phyloP scores from a whole-genome alignment of 2,888 invertebrate species.

The Rhagonycha lutea region DNA sequence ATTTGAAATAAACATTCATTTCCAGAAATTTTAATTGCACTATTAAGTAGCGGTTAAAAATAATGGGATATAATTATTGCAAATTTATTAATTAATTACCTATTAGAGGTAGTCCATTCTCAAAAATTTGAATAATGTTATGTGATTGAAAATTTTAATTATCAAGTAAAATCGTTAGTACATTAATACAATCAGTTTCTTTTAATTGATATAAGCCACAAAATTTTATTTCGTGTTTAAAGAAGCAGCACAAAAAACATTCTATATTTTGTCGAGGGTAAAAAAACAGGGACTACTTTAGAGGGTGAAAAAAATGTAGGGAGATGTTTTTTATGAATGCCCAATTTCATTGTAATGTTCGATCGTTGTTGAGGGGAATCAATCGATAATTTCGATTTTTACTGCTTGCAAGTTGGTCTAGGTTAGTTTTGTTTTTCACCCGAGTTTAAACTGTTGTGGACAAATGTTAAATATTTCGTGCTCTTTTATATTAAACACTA shows the following conservation, averaged over 20 bases:
- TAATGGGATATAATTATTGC: neutral
- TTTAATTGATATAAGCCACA: slow-evolving; percentile 20
- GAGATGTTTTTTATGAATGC: slow-evolving; percentile 54
- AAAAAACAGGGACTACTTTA: slow-evolving; percentile 50
- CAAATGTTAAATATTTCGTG: neutral
- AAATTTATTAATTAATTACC: neutral
- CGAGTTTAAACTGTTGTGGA: slow-evolving; percentile 30
- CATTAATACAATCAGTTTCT: neutral
- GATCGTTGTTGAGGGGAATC: slow-evolving; percentile 49
- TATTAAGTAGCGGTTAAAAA: neutral
- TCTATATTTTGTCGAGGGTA: slow-evolving; percentile 43
- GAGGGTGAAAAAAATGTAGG: slow-evolving; percentile 48
- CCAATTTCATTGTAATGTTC: slow-evolving; percentile 50
- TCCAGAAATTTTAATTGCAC: neutral
- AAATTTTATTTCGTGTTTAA: slow-evolving; percentile 32
- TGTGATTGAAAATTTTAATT: neutral
- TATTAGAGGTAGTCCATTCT: neutral
- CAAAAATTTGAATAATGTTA: neutral
- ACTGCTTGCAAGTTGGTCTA: slow-evolving; percentile 45
- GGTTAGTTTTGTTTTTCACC: slow-evolving; percentile 53
- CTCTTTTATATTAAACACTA: neutral
- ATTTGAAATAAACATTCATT: neutral
- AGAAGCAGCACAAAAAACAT: slow-evolving; percentile 33
- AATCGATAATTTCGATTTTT: slow-evolving; percentile 55
- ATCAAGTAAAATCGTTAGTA: neutral